Evolutionary conservation across 2,888 invertebrate genomes (phyloP).

Genomic region (Nipponacmea schrenckii): DNA sequence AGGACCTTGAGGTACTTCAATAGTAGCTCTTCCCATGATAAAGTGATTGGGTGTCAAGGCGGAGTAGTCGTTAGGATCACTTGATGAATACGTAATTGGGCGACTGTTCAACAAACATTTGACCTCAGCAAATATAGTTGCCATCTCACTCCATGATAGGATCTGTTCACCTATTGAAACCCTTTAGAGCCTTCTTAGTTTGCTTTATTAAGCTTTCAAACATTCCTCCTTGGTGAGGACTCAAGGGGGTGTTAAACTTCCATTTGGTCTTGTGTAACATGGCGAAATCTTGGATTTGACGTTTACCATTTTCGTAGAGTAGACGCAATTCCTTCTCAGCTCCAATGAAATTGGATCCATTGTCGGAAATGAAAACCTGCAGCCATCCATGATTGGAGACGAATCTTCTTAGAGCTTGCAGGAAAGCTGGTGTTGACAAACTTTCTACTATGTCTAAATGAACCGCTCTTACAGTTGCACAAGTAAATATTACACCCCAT

Average conservation of each 20-base stretch:
- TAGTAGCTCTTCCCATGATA: too few relatives aligned
- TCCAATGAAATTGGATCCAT: conserved; percentile 13
- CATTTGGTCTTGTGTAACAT: conserved; percentile 16
- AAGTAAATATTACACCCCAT: conserved; percentile 19
- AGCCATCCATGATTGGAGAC: conserved; percentile 10
- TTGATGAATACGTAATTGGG: conserved; percentile 20
- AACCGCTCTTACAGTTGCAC: conserved; percentile 9
- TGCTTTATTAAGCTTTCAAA: conserved; percentile 21
- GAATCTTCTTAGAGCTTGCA: conserved; percentile 3
- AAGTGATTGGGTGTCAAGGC: too few relatives aligned
- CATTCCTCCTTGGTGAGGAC: conserved; percentile 25
- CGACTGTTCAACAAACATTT: conserved; percentile 22
- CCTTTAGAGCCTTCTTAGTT: conserved; percentile 16
- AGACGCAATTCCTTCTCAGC: conserved; percentile 11
- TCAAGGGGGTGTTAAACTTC: conserved; percentile 14
- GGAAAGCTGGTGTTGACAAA: conserved; percentile 11
- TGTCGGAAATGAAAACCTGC: conserved; percentile 20
- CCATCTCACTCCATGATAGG: conserved; percentile 21
- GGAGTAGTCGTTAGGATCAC: conserved; percentile 16
- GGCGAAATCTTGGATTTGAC: conserved; percentile 10
- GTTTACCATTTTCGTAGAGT: conserved; percentile 12
- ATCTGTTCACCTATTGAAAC: conserved; percentile 16
- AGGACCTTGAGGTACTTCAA: too few relatives aligned
- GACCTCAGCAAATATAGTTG: conserved; percentile 17
- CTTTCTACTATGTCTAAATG: conserved; percentile 10